Evolutionary conservation across 1,140 invertebrate species (phyloP), one percentile per base, ranked within the genome.

Genomic region (Trichoplusia ni): DNA sequence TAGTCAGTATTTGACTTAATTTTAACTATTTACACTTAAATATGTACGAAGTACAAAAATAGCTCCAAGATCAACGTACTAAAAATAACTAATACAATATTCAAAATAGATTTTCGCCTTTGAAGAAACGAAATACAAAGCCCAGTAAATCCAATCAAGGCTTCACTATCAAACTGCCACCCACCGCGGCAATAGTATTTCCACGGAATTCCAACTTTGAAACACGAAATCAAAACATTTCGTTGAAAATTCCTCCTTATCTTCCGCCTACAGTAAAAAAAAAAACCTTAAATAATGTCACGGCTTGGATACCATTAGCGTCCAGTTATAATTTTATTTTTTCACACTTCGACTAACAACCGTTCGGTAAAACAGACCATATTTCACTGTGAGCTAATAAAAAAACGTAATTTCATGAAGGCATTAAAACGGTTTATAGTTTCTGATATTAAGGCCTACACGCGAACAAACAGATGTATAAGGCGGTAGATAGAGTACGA

Each of bases 391-490:
- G 21, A 31, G 38, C 54, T 58, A 58, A 42, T 58, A 58, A 58
- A 58, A 49, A 58, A 42, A 35, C n/a, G 21, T 56, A 14, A 42
- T 56, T 40, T 56, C 37, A 42, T 56, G 54, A 13, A 58, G 23
- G 23, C 54, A 58, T 58, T 58, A 56, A 58, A 58, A 42, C 54
- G 14, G 37, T 58, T 58, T 58, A 58, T 58, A 58, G 54, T 42
- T 37, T 9, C 18, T 40, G 53, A 56, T 58, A 58, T 58, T 58
- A 44, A 25, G 37, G 37, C 23, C 44, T 19, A 44, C 54, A 58
- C 54, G 54, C 54, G 16, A 58, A 58, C 54, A 29, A 42, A 29
- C 14, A 42, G n/a, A 42, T 42, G 25, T 58, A 42, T 58, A 31
- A 58, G 25, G 21, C n/a, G 18, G 23, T 29, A 42, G 23, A 58